Evolutionary conservation across 2,113 vertebrate genomes (phyloP), one percentile per base, ranked within the genome.

Genomic region (Hepsetus odoe): DNA sequence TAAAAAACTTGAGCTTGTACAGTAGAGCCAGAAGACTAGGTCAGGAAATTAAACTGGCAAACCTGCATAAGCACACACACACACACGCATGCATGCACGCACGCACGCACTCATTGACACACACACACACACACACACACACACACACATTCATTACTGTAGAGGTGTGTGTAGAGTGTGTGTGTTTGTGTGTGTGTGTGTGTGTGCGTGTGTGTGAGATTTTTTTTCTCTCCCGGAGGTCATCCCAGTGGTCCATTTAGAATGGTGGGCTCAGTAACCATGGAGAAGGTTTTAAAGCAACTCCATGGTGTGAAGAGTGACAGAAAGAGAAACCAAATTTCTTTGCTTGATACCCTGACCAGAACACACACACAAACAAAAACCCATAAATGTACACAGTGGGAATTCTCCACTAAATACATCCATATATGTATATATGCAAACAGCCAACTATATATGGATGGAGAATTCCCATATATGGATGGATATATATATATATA

Each of bases 31-130:
- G 20, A 51, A n/a, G 26, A 46, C 10, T n/a, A 22, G 28, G 5
- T 49, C 30, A 72, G 42, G 42, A 72, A 28, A 72, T 40, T 11
- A 22, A 65, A 66, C 46, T 65, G 46, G 42, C 72, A 74, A 26
- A 51, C 46, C 32, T n/a, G 32, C 40, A 44, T 14, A 24, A n/a
- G 51, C 59, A 49, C 5, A 61, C 42, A 49, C 28, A 18, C 58
- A 59, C 20, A 42, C 6, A 61, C 38, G 51, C 49, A 51, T 12
- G 13, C 44, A 18, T 5, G 9, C 53, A 33, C 26, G 7, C 28
- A 18, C 12, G 16, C 24, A 59, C 53, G 32, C 20, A 24, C 20
- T 33, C 12, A n/a, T n/a, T n/a, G n/a, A 59, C 5, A 28, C 10
- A 13, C 9, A 11, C 20, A 42, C 6, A 61, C 38, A 59, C 49